Evolutionary conservation across 1,140 invertebrate genomes (phyloP).

Genomic region (Oryctes rhinoceros): DNA sequence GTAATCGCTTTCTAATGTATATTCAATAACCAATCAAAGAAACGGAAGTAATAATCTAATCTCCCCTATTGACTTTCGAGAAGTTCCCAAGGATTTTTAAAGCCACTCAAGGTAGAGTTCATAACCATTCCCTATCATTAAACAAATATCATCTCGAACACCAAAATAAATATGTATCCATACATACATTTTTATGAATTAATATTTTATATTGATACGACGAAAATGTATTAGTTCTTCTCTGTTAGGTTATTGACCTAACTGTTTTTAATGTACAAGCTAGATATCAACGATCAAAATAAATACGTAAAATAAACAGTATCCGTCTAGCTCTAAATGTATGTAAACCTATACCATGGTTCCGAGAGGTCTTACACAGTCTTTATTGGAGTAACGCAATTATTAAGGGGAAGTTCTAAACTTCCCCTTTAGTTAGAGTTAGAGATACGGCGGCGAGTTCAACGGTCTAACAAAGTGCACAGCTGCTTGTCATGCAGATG

Average conservation of each 20-base stretch:
- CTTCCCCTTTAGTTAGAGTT: too few relatives aligned
- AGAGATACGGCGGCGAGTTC: too few relatives aligned
- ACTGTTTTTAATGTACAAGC: slow-evolving; percentile 4
- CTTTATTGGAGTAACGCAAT: too few relatives aligned
- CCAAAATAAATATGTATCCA: slow-evolving; percentile 5
- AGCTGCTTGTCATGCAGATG: too few relatives aligned
- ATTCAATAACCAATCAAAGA: not conserved
- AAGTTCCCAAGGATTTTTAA: slow-evolving; percentile 31
- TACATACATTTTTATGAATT: slow-evolving; percentile 23
- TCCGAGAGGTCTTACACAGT: too few relatives aligned
- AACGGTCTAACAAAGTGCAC: too few relatives aligned
- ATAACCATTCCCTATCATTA: slow-evolving; percentile 17
- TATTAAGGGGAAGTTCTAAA: too few relatives aligned
- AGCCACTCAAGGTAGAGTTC: slow-evolving; percentile 21
- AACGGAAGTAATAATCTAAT: slow-evolving; percentile 36
- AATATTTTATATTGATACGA: slow-evolving; percentile 35
- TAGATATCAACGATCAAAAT: slow-evolving; percentile 12
- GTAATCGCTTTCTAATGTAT: not conserved
- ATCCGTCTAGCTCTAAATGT: not conserved
- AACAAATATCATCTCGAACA: not conserved
- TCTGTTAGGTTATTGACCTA: not conserved
- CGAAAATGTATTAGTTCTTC: slow-evolving; percentile 14
- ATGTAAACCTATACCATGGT: not conserved
- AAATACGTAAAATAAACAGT: slow-evolving; percentile 21
- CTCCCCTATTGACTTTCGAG: not conserved